Evolutionary conservation across 2,888 invertebrate species (phyloP).

Genomic region (Lasioglossum vierecki): DNA sequence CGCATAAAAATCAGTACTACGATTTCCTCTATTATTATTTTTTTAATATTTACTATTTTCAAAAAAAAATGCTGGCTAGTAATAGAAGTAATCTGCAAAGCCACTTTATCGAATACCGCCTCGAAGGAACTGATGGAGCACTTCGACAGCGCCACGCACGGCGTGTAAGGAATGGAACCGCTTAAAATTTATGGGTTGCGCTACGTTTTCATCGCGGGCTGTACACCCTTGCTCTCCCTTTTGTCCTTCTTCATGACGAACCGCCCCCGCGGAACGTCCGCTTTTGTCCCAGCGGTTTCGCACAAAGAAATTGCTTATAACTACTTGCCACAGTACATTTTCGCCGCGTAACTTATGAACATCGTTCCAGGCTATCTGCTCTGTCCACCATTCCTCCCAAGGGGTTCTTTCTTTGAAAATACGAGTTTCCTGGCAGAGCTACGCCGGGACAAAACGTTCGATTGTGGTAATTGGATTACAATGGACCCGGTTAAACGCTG

Average conservation of each 20-base stretch:
- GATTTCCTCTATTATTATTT: too few relatives aligned
- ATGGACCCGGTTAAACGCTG: conserved; percentile 18
- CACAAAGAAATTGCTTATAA: conserved; percentile 36
- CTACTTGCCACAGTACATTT: conserved; percentile 28
- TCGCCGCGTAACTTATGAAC: conserved; percentile 24
- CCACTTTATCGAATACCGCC: not conserved
- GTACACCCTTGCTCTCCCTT: not conserved
- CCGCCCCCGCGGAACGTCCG: conserved; percentile 24
- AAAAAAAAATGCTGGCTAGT: too few relatives aligned
- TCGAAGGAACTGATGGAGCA: not conserved
- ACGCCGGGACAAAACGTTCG: not conserved
- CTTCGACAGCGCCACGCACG: not conserved
- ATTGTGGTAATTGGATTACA: conserved; percentile 38
- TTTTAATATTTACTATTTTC: too few relatives aligned
- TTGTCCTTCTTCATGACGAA: not conserved
- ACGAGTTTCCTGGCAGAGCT: not conserved
- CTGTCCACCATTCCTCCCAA: not conserved
- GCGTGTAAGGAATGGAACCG: not conserved
- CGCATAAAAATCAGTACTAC: too few relatives aligned
- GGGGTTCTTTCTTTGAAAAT: not conserved
- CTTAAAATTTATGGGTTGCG: not conserved
- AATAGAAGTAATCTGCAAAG: not conserved
- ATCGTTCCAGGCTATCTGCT: conserved; percentile 2
- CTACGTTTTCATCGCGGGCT: not conserved
- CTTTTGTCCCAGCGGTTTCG: conserved; percentile 42